A percentile compares a stretch with the other conserved stretches of the same genome.
Evolutionary conservation across 2,888 invertebrate genomes (phyloP).

Genomic region (Tortrix viridana): DNA sequence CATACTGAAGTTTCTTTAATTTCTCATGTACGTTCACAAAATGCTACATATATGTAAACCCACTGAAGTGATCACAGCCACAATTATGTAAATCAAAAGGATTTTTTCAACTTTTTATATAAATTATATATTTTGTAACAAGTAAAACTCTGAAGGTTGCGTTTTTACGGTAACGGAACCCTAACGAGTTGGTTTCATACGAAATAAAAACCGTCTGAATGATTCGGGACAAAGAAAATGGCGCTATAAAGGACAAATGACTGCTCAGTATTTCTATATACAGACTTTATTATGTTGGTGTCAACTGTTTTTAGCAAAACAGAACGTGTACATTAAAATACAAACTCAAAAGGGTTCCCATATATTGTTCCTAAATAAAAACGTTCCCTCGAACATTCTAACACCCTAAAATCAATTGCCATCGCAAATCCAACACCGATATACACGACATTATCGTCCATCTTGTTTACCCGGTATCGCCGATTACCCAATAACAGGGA

Average conservation of each 20-base stretch:
- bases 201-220: slow-evolving; percentile 31
- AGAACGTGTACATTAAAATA: background rate
- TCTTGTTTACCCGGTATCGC: background rate
- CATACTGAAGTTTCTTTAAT: no score
- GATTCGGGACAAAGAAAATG: slow-evolving; percentile 38
- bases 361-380: background rate
- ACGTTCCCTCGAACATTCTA: background rate
- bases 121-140: no score
- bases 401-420: slow-evolving; percentile 4
- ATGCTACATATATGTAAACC: no score
- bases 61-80: no score
- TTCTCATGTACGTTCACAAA: no score
- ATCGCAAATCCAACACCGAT: background rate
- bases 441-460: background rate
- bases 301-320: slow-evolving; percentile 8
- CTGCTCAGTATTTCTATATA: slow-evolving; percentile 36
- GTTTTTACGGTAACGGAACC: slow-evolving; percentile 12
- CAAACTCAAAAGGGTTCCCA: no score
- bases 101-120: no score
- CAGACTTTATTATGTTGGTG: slow-evolving; percentile 20
- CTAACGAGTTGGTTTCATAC: slow-evolving; percentile 34
- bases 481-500: slow-evolving; percentile 3
- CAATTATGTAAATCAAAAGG: no score
- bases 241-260: slow-evolving; percentile 37
- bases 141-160: background rate